Conservation (phyloP, 2,797 vertebrate species). For the Labeo calbasu region DNA sequence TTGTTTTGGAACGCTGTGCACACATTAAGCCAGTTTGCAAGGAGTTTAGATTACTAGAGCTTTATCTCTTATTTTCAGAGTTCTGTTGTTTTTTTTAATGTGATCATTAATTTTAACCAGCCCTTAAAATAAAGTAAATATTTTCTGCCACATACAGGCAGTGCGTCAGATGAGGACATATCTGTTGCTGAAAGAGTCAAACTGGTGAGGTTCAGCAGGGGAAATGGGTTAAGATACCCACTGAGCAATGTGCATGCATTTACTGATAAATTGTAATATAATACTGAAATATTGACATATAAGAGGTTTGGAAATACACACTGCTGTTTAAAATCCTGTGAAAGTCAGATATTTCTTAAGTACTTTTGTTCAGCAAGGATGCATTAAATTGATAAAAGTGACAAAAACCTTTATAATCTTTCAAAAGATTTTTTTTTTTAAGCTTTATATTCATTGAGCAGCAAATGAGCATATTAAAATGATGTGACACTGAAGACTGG, state of each 20-base stretch:
- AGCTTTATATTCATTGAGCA: background rate
- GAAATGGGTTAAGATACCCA: background rate
- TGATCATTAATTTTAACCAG: too few relatives aligned
- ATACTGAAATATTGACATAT: background rate
- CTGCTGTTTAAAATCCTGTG: background rate
- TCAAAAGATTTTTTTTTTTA: too few relatives aligned
- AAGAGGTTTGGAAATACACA: background rate
- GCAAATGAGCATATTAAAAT: background rate
- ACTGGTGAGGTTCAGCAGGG: background rate
- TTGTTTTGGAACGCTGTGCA: too few relatives aligned
- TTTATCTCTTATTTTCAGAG: too few relatives aligned
- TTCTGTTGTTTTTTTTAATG: too few relatives aligned
- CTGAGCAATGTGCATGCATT: background rate
- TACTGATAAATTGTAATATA: background rate
- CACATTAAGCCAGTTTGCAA: too few relatives aligned
- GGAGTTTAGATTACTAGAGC: too few relatives aligned
- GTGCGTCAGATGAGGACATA: background rate
- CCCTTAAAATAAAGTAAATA: background rate
- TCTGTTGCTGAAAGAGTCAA: conserved; percentile 15
- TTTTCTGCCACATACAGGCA: background rate
- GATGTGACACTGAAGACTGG: background rate
- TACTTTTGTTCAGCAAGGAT: too few relatives aligned
- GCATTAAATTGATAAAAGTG: too few relatives aligned
- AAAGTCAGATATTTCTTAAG: background rate
- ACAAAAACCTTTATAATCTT: too few relatives aligned